Evolutionary conservation across 2,113 vertebrate genomes (phyloP), one percentile per base, ranked within the genome.

Genomic region (Phasianus colchicus): DNA sequence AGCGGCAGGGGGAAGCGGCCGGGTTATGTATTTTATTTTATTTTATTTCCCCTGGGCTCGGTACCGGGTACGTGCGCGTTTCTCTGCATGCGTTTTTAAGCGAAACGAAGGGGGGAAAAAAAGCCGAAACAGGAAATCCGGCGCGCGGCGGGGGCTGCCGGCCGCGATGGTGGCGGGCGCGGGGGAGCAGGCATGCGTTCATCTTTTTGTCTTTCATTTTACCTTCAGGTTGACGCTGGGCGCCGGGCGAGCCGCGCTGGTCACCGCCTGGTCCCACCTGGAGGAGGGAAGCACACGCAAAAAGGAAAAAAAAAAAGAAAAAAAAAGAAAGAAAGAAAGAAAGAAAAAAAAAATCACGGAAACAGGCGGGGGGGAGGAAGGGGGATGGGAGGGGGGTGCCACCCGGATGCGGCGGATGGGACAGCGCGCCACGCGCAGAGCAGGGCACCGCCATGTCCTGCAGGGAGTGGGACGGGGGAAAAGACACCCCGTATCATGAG

Each of bases 201-300:
- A 95, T 97, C 97, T 97, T 96, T 97, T 96, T 95, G 97, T 97
- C 97, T 97, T 97, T 97, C 97, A 97, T 97, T 97, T 98, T 97
- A 97, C 96, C 96, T 97, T 98, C 96, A 98, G 96, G 96, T 96
- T 97, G 97, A 98, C 97, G 97, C 95, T 97, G 96, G 97, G 88
- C 87, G 96, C 96, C 96, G 83, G 96, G 90, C 90, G 92, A 95
- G 96, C 93, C 92, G 96, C 93, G 94, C 93, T 94, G 96, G 92
- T 96, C 93, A 80, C 88, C 96, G 86, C 96, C 87, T 93, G 85
- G 86, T 95, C 96, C 93, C 89, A 95, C 94, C 93, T 90, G 97
- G 97, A 96, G 89, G 76, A 91, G 93, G 90, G 61, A 85, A 67
- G 76, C 71, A 75, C 60, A 63, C 36, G 15, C 36, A 14, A n/a